phyloP scores from a whole-genome alignment of 2,888 invertebrate species.

The Campoplex nolae region DNA sequence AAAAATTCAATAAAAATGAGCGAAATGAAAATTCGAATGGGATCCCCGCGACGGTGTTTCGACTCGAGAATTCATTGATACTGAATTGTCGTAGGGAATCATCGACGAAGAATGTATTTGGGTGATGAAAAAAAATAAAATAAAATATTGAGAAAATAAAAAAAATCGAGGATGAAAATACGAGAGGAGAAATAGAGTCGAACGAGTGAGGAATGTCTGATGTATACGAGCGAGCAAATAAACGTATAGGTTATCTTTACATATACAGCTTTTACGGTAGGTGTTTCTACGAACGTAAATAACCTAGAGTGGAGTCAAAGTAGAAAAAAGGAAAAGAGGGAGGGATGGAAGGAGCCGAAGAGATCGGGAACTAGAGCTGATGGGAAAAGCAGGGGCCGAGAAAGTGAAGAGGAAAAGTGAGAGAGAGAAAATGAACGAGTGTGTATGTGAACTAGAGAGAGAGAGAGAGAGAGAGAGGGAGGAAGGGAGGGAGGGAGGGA shows the following conservation, averaged over 20 bases:
- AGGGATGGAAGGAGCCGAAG: slow-evolving; percentile 22
- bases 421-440: background rate
- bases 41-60: background rate
- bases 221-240: slow-evolving; percentile 13
- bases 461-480: slow-evolving; percentile 7
- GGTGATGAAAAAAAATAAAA: too few relatives aligned
- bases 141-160: background rate
- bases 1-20: background rate
- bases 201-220: background rate
- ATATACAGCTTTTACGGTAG: slow-evolving; percentile 31
- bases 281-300: slow-evolving; percentile 64
- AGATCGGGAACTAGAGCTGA: slow-evolving; percentile 51
- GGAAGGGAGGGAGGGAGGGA: slow-evolving; percentile 25
- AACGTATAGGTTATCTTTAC: slow-evolving; percentile 28
- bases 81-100: background rate
- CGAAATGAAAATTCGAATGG: too few relatives aligned
- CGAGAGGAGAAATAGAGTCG: background rate
- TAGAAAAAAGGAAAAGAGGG: slow-evolving; percentile 26
- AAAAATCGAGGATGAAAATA: background rate
- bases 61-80: background rate
- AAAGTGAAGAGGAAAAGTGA: slow-evolving; percentile 38
- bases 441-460: slow-evolving; percentile 1
- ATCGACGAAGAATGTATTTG: background rate
- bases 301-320: slow-evolving; percentile 61
- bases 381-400: slow-evolving; percentile 58